phyloP scores from a whole-genome alignment of 2,113 vertebrate species.

The Chauna torquata region DNA sequence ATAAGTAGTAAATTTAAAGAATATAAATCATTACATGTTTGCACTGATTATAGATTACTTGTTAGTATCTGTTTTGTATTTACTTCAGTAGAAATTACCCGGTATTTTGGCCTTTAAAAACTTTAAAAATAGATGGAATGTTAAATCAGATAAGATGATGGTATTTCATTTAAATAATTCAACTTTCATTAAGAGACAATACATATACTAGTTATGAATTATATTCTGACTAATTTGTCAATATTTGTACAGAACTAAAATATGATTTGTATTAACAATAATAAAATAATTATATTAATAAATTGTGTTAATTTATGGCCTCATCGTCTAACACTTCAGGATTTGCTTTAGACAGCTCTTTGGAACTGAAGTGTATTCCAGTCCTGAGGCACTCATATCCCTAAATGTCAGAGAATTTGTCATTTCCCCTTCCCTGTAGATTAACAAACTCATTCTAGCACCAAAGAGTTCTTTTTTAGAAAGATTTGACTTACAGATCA shows the following conservation, averaged over 20 bases:
- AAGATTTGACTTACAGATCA: neutral
- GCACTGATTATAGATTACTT: neutral
- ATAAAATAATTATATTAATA: too few relatives aligned
- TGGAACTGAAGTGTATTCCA: neutral
- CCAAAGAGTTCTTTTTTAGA: neutral
- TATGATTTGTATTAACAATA: too few relatives aligned
- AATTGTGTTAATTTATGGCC: neutral
- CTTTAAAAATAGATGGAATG: neutral
- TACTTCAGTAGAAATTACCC: neutral
- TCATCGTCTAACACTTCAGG: neutral
- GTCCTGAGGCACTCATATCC: neutral
- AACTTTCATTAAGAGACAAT: neutral
- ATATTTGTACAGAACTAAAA: neutral
- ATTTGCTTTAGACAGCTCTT: neutral
- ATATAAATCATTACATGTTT: neutral
- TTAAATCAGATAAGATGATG: neutral
- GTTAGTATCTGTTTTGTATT: neutral
- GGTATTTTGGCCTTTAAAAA: neutral
- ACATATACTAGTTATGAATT: neutral
- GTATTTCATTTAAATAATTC: neutral
- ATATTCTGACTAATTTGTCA: neutral
- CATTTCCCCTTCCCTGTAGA: neutral
- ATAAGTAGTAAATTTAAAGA: neutral
- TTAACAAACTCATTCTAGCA: neutral
- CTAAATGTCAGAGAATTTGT: neutral